Conservation (phyloP, 2,113 vertebrate species). For the Corythornis vintsioides region DNA sequence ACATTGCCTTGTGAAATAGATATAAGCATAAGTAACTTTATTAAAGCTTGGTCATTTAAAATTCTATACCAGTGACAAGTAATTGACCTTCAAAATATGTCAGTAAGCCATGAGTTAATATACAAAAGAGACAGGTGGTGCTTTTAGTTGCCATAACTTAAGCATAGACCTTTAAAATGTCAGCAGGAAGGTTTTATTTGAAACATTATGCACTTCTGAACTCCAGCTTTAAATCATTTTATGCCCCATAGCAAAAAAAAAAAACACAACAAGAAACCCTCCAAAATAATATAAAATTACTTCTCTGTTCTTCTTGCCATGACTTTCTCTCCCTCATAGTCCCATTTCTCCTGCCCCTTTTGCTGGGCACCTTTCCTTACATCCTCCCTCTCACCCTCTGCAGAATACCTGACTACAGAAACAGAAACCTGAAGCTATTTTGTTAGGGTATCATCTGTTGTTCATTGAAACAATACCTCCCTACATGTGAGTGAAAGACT, state of each 20-base stretch:
- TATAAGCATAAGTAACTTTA: background rate
- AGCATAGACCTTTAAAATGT: background rate
- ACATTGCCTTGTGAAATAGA: background rate
- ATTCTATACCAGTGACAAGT: background rate
- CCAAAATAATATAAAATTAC: too few species aligned
- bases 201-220: constrained; percentile 1
- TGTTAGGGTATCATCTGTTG: background rate
- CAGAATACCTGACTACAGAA: background rate
- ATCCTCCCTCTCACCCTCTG: background rate
- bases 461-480: background rate
- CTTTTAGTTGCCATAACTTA: background rate
- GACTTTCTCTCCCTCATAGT: background rate
- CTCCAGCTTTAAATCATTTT: background rate
- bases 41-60: background rate
- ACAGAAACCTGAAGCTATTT: background rate
- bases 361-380: background rate
- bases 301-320: background rate
- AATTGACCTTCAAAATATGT: background rate
- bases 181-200: background rate
- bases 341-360: background rate
- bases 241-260: background rate
- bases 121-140: background rate
- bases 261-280: too few species aligned
- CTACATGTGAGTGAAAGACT: background rate
- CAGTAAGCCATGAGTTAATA: background rate